These are phyloP conservation scores for Diplodus puntazzo DNA, from an alignment of 2,797 vertebrate genomes.

Conservation along the genomic window DNA sequence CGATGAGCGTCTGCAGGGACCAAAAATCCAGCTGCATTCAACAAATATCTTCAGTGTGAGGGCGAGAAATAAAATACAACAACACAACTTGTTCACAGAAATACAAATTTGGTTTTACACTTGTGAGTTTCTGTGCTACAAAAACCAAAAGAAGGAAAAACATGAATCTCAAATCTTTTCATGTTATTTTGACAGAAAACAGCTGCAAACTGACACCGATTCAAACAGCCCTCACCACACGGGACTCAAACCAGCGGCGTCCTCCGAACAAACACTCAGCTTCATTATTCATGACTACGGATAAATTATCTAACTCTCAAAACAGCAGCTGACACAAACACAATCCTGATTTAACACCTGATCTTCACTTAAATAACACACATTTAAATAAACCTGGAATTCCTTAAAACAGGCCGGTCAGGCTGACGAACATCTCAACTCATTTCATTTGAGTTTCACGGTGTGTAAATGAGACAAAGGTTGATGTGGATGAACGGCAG, in stretches of 20 bases:
- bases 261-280: background rate
- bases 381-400: background rate
- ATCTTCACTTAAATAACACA: background rate
- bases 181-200: background rate
- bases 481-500: background rate
- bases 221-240: background rate
- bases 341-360: background rate
- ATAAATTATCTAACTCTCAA: background rate
- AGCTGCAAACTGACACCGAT: background rate
- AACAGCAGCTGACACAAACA: background rate
- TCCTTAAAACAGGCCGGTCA: background rate
- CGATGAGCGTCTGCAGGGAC: background rate
- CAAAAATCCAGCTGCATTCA: background rate
- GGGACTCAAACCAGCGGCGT: background rate
- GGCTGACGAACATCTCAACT: background rate
- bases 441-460: background rate
- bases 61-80: background rate
- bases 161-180: background rate
- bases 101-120: background rate
- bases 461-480: background rate
- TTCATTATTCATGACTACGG: constrained; percentile 4
- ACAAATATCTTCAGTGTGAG: background rate
- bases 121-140: background rate
- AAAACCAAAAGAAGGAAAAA: background rate
- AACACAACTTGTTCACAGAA: background rate